A percentile compares a stretch with the other conserved stretches of the same genome.
phyloP scores from a whole-genome alignment of 2,888 invertebrate genomes.

The Ligdia adustata region DNA sequence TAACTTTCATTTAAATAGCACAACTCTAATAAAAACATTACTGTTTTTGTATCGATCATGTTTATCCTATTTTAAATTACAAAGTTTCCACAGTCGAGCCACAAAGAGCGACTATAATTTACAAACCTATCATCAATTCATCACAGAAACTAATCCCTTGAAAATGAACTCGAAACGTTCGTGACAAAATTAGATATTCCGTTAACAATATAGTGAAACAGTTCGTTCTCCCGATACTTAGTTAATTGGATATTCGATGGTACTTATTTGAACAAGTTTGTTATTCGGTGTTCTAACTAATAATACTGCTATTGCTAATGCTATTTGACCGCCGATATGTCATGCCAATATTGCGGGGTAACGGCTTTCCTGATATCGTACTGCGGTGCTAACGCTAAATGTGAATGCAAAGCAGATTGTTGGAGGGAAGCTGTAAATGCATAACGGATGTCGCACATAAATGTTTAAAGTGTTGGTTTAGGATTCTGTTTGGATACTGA shows the following conservation, averaged over 20 bases:
- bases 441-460: not conserved
- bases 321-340: not conserved
- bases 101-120: conserved; percentile 5
- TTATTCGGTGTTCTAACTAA: not conserved
- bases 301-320: not conserved
- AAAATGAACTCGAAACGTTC: conserved; percentile 5
- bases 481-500: conserved; percentile 1
- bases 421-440: conserved; percentile 1
- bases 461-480: conserved; percentile 5
- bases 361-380: conserved; percentile 1
- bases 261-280: not conserved
- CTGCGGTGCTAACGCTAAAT: not conserved
- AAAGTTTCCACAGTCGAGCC: not conserved
- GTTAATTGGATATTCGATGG: conserved; percentile 5
- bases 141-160: conserved; percentile 13
- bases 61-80: not conserved
- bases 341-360: not conserved
- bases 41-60: too few species aligned
- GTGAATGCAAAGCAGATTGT: conserved; percentile 4
- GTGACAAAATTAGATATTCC: conserved; percentile 15
- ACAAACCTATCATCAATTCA: conserved; percentile 14
- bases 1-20: too few species aligned
- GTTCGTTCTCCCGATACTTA: conserved; percentile 9
- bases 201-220: conserved; percentile 13
- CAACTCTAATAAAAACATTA: too few species aligned